These are phyloP conservation scores for Cephalophus harveyi DNA, from an alignment of 2,113 vertebrate genomes.

Conservation along the genomic window DNA sequence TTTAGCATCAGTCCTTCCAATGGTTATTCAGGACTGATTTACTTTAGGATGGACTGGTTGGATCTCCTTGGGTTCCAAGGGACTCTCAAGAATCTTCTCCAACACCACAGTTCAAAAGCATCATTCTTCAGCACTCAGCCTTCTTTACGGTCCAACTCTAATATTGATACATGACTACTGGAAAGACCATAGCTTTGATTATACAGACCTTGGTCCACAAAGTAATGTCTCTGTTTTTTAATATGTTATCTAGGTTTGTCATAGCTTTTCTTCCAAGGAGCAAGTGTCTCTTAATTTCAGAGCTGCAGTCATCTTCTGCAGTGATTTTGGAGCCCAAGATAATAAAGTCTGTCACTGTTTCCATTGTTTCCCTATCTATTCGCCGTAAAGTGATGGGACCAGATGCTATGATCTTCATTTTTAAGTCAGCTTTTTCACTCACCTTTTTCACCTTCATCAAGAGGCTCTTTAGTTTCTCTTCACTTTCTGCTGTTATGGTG, in stretches of 20 bases:
- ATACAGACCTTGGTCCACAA: not conserved
- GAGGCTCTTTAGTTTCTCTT: not conserved
- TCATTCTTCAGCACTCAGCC: not conserved
- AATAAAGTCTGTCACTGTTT: not conserved
- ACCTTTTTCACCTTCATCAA: not conserved
- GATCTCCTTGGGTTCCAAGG: not conserved
- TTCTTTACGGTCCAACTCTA: not conserved
- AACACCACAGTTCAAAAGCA: not conserved
- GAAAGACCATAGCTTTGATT: not conserved
- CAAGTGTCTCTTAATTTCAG: not conserved
- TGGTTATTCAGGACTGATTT: not conserved
- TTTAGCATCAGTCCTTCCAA: not conserved
- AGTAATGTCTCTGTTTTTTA: not conserved
- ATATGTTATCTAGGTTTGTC: not conserved
- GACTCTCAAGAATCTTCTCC: not conserved
- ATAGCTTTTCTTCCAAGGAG: not conserved
- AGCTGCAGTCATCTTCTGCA: not conserved
- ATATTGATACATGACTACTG: not conserved
- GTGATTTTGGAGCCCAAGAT: not conserved
- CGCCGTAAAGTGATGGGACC: not conserved
- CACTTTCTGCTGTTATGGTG: not conserved
- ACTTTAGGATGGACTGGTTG: not conserved
- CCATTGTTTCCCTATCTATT: not conserved
- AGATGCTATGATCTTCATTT: not conserved
- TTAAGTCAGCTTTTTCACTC: not conserved